These are phyloP conservation scores for Aurelia aurita DNA, from an alignment of 30 jellyfish, hydroid and myxozoan species.

Conservation along the genomic window DNA sequence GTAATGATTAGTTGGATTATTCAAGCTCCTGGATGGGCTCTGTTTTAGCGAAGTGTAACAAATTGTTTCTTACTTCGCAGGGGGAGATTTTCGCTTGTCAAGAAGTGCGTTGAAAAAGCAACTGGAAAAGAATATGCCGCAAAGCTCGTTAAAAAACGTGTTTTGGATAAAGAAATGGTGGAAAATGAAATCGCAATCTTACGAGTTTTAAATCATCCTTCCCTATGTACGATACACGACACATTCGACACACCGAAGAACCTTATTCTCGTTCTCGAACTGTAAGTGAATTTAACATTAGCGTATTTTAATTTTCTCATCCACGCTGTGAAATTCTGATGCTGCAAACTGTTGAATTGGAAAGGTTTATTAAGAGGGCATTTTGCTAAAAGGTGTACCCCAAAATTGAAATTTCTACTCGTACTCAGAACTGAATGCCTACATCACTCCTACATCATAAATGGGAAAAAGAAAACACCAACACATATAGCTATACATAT, in stretches of 20 bases:
- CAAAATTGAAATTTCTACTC: too few species aligned
- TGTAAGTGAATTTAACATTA: slow-evolving; percentile 57
- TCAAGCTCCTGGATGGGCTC: too few species aligned
- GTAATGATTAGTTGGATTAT: too few species aligned
- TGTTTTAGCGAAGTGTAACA: background rate
- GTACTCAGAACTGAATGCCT: too few species aligned
- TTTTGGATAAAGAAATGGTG: slow-evolving; percentile 89
- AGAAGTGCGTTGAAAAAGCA: slow-evolving; percentile 90
- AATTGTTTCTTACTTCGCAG: slow-evolving; percentile 35
- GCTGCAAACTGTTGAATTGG: too few species aligned
- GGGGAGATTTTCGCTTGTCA: slow-evolving; percentile 97
- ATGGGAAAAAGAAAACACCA: too few species aligned
- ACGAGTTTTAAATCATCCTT: slow-evolving; percentile 88
- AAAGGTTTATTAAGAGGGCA: too few species aligned
- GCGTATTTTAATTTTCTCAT: too few species aligned
- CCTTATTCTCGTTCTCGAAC: slow-evolving; percentile 81
- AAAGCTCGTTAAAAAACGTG: slow-evolving; percentile 92
- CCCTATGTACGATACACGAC: slow-evolving; percentile 81
- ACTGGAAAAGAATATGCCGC: slow-evolving; percentile 95
- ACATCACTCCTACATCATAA: too few species aligned
- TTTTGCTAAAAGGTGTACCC: too few species aligned
- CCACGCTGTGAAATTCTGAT: too few species aligned
- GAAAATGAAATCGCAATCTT: slow-evolving; percentile 94
- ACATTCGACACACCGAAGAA: slow-evolving; percentile 94
- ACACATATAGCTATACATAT: too few species aligned